Evolutionary conservation across 2,797 vertebrate species (phyloP).

Genomic region (Balearica regulorum): DNA sequence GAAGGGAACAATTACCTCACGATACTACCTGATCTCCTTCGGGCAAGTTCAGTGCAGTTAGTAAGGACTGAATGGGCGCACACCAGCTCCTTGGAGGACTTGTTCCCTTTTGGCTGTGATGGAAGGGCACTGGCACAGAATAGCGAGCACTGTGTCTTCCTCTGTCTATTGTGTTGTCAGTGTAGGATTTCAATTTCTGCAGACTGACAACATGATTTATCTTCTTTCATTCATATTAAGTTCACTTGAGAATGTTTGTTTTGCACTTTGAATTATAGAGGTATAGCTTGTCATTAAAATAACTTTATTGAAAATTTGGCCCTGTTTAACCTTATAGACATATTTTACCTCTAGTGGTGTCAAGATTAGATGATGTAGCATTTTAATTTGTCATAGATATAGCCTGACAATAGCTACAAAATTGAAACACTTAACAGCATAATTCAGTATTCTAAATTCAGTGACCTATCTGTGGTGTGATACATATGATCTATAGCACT

Average conservation of each 20-base stretch:
- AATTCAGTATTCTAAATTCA: conserved; percentile 15
- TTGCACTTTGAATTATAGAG: background rate
- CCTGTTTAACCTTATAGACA: background rate
- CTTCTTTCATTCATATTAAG: background rate
- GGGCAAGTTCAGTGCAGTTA: background rate
- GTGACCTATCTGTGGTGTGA: background rate
- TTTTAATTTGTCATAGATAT: conserved; percentile 29
- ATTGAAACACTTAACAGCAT: background rate
- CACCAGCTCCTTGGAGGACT: background rate
- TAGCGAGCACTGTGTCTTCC: background rate
- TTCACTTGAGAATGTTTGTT: background rate
- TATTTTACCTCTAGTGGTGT: background rate
- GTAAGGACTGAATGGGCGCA: background rate
- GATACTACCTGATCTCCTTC: fast-evolving
- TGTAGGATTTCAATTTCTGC: background rate
- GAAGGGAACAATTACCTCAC: background rate
- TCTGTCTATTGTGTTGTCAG: background rate
- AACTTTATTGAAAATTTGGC: conserved; percentile 1
- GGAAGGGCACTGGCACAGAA: background rate
- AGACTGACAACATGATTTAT: background rate
- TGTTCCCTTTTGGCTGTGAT: background rate
- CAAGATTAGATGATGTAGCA: conserved; percentile 12
- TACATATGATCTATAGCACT: background rate
- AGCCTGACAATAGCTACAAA: conserved; percentile 21
- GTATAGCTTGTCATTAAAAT: background rate